phyloP scores from a whole-genome alignment of 2,888 invertebrate genomes.

The Ganaspis brasiliensis region DNA sequence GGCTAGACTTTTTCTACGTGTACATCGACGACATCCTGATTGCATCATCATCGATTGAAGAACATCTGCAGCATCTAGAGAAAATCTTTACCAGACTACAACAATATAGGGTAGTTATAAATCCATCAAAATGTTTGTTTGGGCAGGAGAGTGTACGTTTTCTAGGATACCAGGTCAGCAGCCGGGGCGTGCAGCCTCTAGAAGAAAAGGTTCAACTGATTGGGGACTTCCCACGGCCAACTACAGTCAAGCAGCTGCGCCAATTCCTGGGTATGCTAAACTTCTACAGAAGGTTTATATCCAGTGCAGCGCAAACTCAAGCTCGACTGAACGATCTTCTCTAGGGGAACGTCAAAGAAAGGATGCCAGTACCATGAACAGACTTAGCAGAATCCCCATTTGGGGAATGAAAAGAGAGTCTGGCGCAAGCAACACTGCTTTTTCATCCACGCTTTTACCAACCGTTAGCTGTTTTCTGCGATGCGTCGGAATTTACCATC shows the following conservation, averaged over 20 bases:
- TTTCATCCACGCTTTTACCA: too few relatives aligned
- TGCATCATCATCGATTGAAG: constrained; percentile 51
- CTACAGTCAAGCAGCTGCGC: constrained; percentile 68
- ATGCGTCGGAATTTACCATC: too few relatives aligned
- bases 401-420: neutral
- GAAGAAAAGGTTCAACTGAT: constrained; percentile 71
- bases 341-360: neutral
- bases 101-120: constrained; percentile 50
- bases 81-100: constrained; percentile 54
- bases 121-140: constrained; percentile 71
- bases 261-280: too few relatives aligned
- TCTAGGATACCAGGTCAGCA: constrained; percentile 66
- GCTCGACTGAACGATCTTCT: neutral
- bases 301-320: too few relatives aligned
- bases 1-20: constrained; percentile 54
- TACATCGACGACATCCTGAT: constrained; percentile 61
- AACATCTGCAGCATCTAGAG: constrained; percentile 54
- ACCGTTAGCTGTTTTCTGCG: too few relatives aligned
- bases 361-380: neutral
- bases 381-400: neutral
- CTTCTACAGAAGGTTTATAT: too few relatives aligned
- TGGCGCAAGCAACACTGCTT: too few relatives aligned
- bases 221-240: constrained; percentile 62
- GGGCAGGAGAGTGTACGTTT: constrained; percentile 64
- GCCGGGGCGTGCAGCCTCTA: constrained; percentile 69